Evolutionary conservation across 2,113 vertebrate species (phyloP).

Genomic region (Neodon shergylaensis): DNA sequence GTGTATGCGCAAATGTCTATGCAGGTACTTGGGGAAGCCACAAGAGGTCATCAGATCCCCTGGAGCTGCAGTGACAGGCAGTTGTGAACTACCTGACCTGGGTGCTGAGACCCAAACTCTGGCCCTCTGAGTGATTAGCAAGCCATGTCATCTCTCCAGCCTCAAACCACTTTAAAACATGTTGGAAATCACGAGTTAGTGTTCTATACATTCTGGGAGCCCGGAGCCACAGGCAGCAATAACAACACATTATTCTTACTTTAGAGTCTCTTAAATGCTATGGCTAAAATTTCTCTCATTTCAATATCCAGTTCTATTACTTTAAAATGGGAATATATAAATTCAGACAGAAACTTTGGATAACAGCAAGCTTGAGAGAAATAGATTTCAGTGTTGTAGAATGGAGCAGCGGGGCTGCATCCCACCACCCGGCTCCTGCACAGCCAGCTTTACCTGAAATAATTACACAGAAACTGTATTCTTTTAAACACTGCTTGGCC

Average conservation of each 20-base stretch:
- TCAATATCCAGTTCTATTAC: not conserved
- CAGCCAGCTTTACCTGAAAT: no score
- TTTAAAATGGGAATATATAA: not conserved
- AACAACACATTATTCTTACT: not conserved
- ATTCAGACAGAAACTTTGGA: not conserved
- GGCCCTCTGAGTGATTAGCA: not conserved
- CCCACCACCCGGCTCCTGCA: no score
- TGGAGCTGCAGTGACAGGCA: not conserved
- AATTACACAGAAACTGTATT: no score
- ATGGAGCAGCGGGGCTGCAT: no score
- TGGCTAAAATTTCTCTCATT: not conserved
- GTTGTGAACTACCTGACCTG: not conserved
- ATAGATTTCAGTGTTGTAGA: not conserved
- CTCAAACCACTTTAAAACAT: slow-evolving; percentile 6
- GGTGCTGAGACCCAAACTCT: not conserved
- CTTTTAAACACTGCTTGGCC: no score
- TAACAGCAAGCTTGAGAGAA: not conserved
- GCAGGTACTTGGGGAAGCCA: not conserved
- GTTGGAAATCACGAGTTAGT: not conserved
- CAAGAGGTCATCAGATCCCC: no score
- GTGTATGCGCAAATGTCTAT: not conserved
- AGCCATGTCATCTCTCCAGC: not conserved
- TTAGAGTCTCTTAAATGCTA: not conserved
- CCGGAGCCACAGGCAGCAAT: not conserved
- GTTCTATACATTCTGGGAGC: slow-evolving; percentile 8